phyloP scores from a whole-genome alignment of 2,888 invertebrate species.

The Bombylius discolor region DNA sequence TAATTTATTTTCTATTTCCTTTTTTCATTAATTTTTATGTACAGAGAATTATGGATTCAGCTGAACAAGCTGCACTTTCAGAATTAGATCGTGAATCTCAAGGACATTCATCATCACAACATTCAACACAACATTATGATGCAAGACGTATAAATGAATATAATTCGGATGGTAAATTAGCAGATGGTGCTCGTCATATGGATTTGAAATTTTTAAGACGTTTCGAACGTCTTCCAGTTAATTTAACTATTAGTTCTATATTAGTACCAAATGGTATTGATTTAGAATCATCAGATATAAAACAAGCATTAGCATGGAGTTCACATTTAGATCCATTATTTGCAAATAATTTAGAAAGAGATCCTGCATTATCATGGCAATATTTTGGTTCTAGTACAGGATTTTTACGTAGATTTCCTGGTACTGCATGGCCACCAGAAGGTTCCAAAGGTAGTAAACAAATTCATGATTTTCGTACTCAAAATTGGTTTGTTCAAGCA shows the following conservation, averaged over 20 bases:
- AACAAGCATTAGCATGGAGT: conserved; percentile 90
- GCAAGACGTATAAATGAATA: conserved; percentile 70
- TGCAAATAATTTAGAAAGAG: conserved; percentile 76
- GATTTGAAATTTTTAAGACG: conserved; percentile 63
- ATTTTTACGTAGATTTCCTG: conserved; percentile 90
- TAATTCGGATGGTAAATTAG: conserved; percentile 59
- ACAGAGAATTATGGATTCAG: conserved; percentile 84
- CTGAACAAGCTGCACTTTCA: conserved; percentile 73
- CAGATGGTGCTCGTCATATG: conserved; percentile 56
- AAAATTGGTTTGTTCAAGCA: conserved; percentile 93
- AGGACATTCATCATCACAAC: conserved; percentile 38
- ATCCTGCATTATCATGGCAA: conserved; percentile 93
- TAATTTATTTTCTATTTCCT: background rate
- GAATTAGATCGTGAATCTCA: conserved; percentile 46
- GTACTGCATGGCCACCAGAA: conserved; percentile 80
- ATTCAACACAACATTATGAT: conserved; percentile 47
- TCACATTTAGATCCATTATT: conserved; percentile 81
- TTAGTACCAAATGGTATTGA: conserved; percentile 55
- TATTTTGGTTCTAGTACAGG: conserved; percentile 95
- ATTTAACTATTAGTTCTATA: conserved; percentile 73
- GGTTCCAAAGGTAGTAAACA: conserved; percentile 64
- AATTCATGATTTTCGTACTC: conserved; percentile 87
- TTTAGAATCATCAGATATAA: conserved; percentile 52
- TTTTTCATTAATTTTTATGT: conserved; percentile 18
- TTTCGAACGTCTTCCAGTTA: conserved; percentile 76